phyloP scores from a whole-genome alignment of 2,888 invertebrate species.

The Acanthoscelides obtectus region DNA sequence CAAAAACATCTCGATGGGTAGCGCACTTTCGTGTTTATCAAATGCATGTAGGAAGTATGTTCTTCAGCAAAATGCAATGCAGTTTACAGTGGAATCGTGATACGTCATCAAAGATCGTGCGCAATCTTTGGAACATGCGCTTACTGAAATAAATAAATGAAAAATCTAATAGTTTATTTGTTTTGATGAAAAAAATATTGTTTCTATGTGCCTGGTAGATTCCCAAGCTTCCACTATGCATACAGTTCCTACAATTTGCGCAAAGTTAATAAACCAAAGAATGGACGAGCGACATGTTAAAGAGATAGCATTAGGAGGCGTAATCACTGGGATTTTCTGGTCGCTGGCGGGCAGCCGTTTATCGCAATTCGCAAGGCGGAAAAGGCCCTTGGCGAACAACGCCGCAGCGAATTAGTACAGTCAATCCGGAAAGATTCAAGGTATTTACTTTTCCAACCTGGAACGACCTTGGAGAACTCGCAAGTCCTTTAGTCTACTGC shows the following conservation, averaged over 20 bases:
- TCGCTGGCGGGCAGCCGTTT: background rate
- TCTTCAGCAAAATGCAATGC: no score
- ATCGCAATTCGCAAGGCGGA: background rate
- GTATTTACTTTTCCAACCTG: no score
- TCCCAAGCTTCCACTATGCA: background rate
- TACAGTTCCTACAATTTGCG: background rate
- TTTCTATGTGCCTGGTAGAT: background rate
- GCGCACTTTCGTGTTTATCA: background rate
- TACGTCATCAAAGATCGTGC: no score
- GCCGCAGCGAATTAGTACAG: background rate
- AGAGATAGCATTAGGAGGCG: background rate
- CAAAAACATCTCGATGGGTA: background rate
- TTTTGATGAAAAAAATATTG: no score
- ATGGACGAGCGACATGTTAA: background rate
- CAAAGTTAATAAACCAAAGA: background rate
- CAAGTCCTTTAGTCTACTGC: no score
- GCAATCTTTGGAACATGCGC: no score
- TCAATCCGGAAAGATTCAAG: no score
- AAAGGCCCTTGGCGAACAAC: background rate
- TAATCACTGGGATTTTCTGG: background rate
- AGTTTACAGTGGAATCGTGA: no score
- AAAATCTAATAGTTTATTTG: no score
- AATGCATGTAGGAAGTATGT: no score
- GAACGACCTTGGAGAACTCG: no score
- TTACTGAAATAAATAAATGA: no score